These are phyloP conservation scores for Drosophila hawaiiensis DNA, from an alignment of 2,888 invertebrate genomes.

Conservation along the genomic window DNA sequence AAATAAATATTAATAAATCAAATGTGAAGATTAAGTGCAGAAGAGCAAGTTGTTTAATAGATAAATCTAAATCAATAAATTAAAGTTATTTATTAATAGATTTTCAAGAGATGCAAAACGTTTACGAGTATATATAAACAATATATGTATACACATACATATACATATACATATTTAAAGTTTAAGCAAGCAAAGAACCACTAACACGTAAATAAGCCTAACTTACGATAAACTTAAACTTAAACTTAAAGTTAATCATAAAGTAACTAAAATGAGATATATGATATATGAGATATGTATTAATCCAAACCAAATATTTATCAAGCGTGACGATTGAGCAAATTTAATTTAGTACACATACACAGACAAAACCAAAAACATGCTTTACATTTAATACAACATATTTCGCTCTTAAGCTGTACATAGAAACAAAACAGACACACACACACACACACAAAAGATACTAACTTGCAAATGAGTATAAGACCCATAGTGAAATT, in stretches of 20 bases:
- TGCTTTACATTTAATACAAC: conserved; percentile 23
- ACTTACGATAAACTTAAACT: conserved; percentile 68
- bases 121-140: conserved; percentile 69
- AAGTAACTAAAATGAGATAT: conserved; percentile 60
- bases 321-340: conserved; percentile 53
- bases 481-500: conserved; percentile 37
- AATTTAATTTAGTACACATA: conserved; percentile 58
- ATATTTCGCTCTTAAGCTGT: conserved; percentile 58
- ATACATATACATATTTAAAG: conserved; percentile 59
- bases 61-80: conserved; percentile 61
- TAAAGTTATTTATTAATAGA: conserved; percentile 47
- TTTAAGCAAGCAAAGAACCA: conserved; percentile 81
- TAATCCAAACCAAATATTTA: conserved; percentile 67
- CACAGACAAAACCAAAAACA: conserved; percentile 9
- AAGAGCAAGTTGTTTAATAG: conserved; percentile 52
- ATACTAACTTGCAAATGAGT: conserved; percentile 31
- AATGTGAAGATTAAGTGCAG: conserved; percentile 10
- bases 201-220: conserved; percentile 78
- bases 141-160: conserved; percentile 43
- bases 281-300: conserved; percentile 60
- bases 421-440: conserved; percentile 44
- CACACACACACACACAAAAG: conserved; percentile 20
- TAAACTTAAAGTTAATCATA: conserved; percentile 61
- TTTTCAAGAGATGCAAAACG: conserved; percentile 60
- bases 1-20: conserved; percentile 7